These are phyloP conservation scores for Yasuhikotakia modesta DNA, from an alignment of 2,797 vertebrate genomes.

Conservation along the genomic window DNA sequence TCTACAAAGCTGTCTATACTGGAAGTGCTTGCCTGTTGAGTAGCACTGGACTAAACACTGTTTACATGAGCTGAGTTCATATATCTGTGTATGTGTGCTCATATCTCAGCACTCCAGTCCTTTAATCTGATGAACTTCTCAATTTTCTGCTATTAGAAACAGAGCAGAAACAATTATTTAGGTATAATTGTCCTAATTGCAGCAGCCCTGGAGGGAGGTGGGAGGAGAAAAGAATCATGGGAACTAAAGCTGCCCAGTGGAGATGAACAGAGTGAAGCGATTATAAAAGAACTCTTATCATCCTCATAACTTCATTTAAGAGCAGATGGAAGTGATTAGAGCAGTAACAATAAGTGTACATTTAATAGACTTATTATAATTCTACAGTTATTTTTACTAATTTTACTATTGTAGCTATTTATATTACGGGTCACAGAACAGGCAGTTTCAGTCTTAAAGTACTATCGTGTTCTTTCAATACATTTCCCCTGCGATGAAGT, in stretches of 20 bases:
- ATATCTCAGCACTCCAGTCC: background rate
- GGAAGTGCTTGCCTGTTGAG: no score
- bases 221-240: slow-evolving; percentile 10
- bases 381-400: slow-evolving; percentile 4
- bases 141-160: slow-evolving; percentile 14
- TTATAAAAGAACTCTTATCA: background rate
- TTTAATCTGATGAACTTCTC: slow-evolving; percentile 18
- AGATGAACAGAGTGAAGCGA: slow-evolving; percentile 19
- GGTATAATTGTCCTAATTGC: slow-evolving; percentile 33
- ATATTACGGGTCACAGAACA: background rate
- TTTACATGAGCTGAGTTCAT: background rate
- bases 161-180: slow-evolving; percentile 29
- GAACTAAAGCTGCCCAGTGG: background rate
- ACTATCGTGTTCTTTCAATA: background rate
- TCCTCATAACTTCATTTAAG: slow-evolving; percentile 29
- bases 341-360: background rate
- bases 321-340: slow-evolving; percentile 14
- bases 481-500: background rate
- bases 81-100: background rate
- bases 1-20: no score
- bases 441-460: background rate
- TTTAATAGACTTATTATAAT: slow-evolving; percentile 17
- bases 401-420: background rate
- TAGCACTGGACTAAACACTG: background rate
- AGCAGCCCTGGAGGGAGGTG: background rate